Percentiles rank a stretch among this genome's conserved stretches.
Conservation (phyloP, 2,888 invertebrate species). For the Hololepta plana region DNA sequence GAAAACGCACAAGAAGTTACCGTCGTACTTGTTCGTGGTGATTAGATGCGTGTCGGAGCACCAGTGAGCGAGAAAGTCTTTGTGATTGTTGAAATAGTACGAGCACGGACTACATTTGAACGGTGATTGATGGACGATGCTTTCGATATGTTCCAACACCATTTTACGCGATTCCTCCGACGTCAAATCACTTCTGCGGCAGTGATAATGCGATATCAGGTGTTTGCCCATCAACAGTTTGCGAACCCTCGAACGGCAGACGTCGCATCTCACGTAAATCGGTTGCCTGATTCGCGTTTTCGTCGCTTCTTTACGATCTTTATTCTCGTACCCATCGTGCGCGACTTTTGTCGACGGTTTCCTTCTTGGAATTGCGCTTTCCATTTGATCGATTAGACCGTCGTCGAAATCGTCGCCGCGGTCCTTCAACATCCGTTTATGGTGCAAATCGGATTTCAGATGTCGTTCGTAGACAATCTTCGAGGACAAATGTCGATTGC, state of each 20-base stretch:
- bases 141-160: conserved; percentile 58
- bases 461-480: conserved; percentile 60
- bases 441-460: conserved; percentile 53
- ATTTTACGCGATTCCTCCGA: conserved; percentile 38
- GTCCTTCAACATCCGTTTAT: conserved; percentile 44
- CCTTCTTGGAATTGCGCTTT: conserved; percentile 4
- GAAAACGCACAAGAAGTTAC: conserved; percentile 52
- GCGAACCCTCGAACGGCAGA: conserved; percentile 52
- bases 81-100: conserved; percentile 66
- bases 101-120: conserved; percentile 73
- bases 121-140: conserved; percentile 63
- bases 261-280: conserved; percentile 45
- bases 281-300: conserved; percentile 36
- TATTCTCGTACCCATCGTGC: too few species aligned
- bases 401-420: conserved; percentile 52
- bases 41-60: conserved; percentile 40
- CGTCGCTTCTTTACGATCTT: too few species aligned
- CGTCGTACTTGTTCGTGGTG: conserved; percentile 31
- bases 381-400: conserved; percentile 6
- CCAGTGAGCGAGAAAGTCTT: conserved; percentile 58
- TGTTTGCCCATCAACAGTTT: conserved; percentile 62
- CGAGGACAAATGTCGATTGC: conserved; percentile 57
- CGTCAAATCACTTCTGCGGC: conserved; percentile 46
- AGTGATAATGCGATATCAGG: conserved; percentile 72
- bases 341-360: conserved; percentile 3